Evolutionary conservation across 2,113 vertebrate genomes (phyloP).

Genomic region (Clarias macrocephalus): DNA sequence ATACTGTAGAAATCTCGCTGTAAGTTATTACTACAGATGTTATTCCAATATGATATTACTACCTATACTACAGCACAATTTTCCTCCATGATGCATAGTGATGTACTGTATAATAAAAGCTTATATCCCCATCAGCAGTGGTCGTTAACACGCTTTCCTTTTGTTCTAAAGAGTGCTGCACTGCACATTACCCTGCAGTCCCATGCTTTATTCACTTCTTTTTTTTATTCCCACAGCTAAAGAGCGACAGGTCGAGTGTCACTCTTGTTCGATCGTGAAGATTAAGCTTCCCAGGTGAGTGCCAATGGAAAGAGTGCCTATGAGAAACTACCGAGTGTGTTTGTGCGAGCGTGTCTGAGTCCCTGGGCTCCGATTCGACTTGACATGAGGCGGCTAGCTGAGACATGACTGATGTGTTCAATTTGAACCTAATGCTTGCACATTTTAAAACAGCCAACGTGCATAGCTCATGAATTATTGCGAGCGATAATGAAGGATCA

Average conservation of each 20-base stretch:
- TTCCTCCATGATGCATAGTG: neutral
- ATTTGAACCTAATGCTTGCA: neutral
- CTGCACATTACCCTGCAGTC: neutral
- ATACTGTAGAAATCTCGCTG: neutral
- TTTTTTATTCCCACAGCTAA: neutral
- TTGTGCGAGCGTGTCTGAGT: conserved; percentile 36
- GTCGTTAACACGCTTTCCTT: neutral
- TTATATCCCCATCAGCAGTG: neutral
- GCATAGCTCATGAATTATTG: neutral
- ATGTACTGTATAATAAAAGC: neutral
- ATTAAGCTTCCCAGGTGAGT: conserved; percentile 25
- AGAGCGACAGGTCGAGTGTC: neutral
- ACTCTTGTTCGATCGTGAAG: conserved; percentile 3
- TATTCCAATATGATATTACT: neutral
- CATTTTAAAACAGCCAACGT: conserved; percentile 15
- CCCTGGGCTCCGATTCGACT: conserved; percentile 33
- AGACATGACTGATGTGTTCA: conserved; percentile 14
- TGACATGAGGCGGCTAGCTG: neutral
- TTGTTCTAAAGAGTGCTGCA: neutral
- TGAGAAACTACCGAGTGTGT: conserved; percentile 12
- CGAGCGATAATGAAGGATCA: neutral
- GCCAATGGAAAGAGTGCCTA: neutral
- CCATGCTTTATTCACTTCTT: conserved; percentile 8
- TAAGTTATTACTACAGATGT: neutral
- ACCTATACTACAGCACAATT: neutral